phyloP scores from a whole-genome alignment of 2,113 vertebrate genomes.

The Melanostigma gelatinosum region DNA sequence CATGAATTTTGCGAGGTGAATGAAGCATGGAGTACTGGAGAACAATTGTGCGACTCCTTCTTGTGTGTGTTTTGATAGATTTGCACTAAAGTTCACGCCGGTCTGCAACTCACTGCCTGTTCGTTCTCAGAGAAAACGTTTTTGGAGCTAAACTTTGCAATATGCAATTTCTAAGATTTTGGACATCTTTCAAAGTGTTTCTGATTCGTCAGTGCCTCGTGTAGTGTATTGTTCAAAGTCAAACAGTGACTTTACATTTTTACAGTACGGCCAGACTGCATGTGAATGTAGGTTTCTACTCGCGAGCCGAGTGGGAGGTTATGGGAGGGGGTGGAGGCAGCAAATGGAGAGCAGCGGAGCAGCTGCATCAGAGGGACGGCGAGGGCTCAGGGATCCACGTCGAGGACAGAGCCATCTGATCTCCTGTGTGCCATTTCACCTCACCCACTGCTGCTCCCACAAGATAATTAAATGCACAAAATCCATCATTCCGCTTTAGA shows the following conservation, averaged over 20 bases:
- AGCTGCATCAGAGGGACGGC: constrained; percentile 62
- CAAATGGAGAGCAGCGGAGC: constrained; percentile 61
- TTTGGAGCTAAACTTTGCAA: constrained; percentile 2
- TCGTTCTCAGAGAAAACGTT: neutral
- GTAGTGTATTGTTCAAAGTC: constrained; percentile 17
- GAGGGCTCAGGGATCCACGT: constrained; percentile 51
- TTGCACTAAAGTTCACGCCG: neutral
- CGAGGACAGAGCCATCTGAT: constrained; percentile 72
- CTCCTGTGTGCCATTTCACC: constrained; percentile 59
- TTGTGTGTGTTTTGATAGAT: neutral
- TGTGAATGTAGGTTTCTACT: constrained; percentile 34
- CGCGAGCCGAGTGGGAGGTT: constrained; percentile 45
- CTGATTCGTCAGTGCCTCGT: neutral
- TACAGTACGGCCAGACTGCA: constrained; percentile 31
- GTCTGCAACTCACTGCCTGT: neutral
- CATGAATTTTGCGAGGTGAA: neutral
- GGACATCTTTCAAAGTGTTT: no score
- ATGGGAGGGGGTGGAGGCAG: constrained; percentile 21
- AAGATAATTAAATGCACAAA: constrained; percentile 28
- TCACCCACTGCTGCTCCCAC: constrained; percentile 57
- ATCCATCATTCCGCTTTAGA: constrained; percentile 4
- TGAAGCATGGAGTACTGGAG: neutral
- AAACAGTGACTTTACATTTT: constrained; percentile 22
- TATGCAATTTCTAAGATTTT: no score
- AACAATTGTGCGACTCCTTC: neutral